A percentile compares a stretch with the other conserved stretches of the same genome.
Conservation (phyloP, 1,140 invertebrate genomes). For the Aethina tumida region DNA sequence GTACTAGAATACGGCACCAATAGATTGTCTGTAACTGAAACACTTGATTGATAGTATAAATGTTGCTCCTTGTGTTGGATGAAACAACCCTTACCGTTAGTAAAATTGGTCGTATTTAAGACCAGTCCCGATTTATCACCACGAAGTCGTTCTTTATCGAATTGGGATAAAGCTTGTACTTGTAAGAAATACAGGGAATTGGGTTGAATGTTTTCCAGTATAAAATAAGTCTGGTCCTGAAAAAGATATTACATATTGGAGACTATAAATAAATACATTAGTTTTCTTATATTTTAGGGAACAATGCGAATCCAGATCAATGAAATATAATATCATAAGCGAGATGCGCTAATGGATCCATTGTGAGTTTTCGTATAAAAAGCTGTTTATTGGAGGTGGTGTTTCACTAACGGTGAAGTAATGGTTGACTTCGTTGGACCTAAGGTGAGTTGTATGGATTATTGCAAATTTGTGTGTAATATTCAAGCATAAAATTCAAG, state of each 20-base stretch:
- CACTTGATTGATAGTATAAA: conserved; percentile 5
- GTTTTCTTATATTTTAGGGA: conserved; percentile 4
- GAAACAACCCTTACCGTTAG: conserved; percentile 30
- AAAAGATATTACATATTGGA: conserved; percentile 20
- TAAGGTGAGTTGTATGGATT: too few species aligned
- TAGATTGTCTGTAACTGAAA: conserved; percentile 11
- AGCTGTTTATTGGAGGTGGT: too few species aligned
- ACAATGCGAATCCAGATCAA: too few species aligned
- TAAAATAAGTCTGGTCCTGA: conserved; percentile 46
- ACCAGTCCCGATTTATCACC: conserved; percentile 55
- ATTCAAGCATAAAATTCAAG: too few species aligned
- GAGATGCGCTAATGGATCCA: conserved; percentile 8
- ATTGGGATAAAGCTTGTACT: conserved; percentile 57
- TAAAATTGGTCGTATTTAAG: conserved; percentile 50
- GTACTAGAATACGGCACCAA: conserved; percentile 2
- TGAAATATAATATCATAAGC: conserved; percentile 7
- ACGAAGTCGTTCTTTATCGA: conserved; percentile 49
- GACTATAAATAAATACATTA: too few species aligned
- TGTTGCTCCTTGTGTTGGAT: neutral
- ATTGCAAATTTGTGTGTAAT: too few species aligned
- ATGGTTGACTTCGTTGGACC: too few species aligned
- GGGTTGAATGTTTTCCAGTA: conserved; percentile 49
- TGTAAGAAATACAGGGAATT: conserved; percentile 61
- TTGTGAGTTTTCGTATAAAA: conserved; percentile 5
- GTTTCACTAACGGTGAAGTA: too few species aligned